phyloP scores from a whole-genome alignment of 2,113 vertebrate genomes.

The Eonycteris spelaea region DNA sequence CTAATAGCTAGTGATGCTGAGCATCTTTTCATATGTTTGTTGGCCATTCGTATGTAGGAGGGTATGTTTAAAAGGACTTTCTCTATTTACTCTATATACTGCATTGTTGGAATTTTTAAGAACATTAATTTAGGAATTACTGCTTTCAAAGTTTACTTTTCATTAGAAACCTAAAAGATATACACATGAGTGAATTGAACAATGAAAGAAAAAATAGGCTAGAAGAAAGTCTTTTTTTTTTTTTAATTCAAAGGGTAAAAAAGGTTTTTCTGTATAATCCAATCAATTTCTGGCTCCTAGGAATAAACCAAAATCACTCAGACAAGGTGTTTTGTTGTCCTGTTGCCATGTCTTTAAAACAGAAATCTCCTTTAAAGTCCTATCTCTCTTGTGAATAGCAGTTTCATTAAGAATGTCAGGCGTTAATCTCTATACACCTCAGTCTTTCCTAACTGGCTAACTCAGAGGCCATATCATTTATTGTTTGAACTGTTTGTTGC shows the following conservation, averaged over 20 bases:
- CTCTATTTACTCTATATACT: neutral
- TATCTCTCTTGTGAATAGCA: neutral
- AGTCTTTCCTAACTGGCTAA: neutral
- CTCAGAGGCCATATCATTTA: neutral
- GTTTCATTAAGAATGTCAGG: neutral
- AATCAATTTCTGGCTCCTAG: neutral
- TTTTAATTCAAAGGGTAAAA: neutral
- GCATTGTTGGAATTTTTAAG: neutral
- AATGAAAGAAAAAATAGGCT: neutral
- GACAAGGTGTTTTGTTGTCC: neutral
- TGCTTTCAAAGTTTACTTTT: neutral
- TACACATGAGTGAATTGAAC: neutral
- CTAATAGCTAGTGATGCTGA: too few relatives aligned
- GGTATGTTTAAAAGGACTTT: neutral
- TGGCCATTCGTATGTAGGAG: neutral
- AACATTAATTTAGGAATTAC: neutral
- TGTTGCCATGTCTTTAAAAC: neutral
- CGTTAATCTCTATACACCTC: neutral
- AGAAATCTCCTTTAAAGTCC: neutral
- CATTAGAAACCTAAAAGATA: neutral
- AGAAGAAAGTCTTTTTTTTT: neutral
- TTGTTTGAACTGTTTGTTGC: neutral
- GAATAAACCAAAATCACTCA: neutral
- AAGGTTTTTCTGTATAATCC: neutral
- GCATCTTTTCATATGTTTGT: too few relatives aligned